phyloP scores from a whole-genome alignment of 1,140 invertebrate genomes.

The Drosophila repletoides region DNA sequence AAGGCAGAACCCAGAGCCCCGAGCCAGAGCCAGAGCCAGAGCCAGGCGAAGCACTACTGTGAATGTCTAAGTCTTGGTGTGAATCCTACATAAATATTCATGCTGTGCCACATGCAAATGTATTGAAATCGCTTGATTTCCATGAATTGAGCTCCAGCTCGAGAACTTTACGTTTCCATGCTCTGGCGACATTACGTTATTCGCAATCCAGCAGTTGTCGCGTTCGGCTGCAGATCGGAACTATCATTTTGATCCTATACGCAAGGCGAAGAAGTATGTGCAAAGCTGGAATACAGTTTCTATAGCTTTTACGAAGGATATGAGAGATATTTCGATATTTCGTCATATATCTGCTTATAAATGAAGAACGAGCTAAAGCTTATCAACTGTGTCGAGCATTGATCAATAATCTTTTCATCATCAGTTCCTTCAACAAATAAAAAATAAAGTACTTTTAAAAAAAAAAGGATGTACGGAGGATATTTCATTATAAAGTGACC shows the following conservation, averaged over 20 bases:
- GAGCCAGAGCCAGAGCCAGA: constrained; percentile 2
- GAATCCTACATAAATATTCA: constrained; percentile 76
- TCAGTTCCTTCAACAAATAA: no score
- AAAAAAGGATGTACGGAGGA: no score
- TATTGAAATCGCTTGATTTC: constrained; percentile 68
- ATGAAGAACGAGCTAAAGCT: no score
- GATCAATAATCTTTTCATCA: no score
- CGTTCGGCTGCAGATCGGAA: constrained; percentile 76
- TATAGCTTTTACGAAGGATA: constrained; percentile 16
- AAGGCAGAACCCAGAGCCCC: no score
- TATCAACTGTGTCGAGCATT: constrained; percentile 10
- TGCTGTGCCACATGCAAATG: constrained; percentile 72
- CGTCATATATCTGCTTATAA: no score
- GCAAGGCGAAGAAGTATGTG: constrained; percentile 64
- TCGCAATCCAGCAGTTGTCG: constrained; percentile 82
- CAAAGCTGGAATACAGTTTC: constrained; percentile 13
- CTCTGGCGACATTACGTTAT: constrained; percentile 63
- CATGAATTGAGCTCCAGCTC: constrained; percentile 63
- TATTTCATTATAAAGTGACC: no score
- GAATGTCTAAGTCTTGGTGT: constrained; percentile 25
- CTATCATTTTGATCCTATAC: constrained; percentile 46
- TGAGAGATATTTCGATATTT: neutral
- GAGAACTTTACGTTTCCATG: constrained; percentile 62
- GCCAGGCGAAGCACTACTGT: constrained; percentile 7
- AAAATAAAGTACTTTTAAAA: no score